Conservation (phyloP, 2,113 vertebrate species). For the western clawed frog (Xenopus tropicalis) region DNA sequence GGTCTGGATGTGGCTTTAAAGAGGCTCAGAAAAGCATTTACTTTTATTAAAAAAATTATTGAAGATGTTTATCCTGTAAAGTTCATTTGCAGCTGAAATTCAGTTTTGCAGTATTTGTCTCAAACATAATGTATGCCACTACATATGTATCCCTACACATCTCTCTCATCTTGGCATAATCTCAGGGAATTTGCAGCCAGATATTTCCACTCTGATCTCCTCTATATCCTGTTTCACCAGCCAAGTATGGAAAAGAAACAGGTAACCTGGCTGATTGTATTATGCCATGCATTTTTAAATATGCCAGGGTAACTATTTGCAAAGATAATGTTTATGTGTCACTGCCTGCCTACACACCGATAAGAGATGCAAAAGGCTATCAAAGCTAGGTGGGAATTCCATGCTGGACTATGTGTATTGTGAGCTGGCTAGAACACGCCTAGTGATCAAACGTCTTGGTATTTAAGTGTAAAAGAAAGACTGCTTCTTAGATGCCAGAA, state of each 20-base stretch:
- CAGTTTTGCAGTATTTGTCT: too few species aligned
- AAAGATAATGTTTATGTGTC: slow-evolving; percentile 13
- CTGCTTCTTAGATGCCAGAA: too few species aligned
- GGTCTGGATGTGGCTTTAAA: too few species aligned
- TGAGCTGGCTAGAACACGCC: slow-evolving; percentile 4
- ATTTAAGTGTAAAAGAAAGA: too few species aligned
- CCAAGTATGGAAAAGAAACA: background rate
- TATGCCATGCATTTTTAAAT: slow-evolving; percentile 31
- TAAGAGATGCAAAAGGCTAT: slow-evolving; percentile 1
- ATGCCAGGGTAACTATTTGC: slow-evolving; percentile 38
- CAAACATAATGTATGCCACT: too few species aligned
- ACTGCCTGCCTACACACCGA: slow-evolving; percentile 11
- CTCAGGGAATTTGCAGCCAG: slow-evolving; percentile 22
- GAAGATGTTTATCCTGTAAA: too few species aligned
- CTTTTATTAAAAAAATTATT: too few species aligned
- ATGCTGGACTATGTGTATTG: background rate
- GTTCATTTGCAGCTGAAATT: too few species aligned
- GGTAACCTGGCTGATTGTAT: slow-evolving; percentile 22
- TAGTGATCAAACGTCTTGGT: slow-evolving; percentile 7
- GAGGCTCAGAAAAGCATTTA: too few species aligned
- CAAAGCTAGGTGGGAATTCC: slow-evolving; percentile 6
- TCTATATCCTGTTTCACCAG: slow-evolving; percentile 19
- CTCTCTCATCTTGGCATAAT: slow-evolving; percentile 7
- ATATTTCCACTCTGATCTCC: slow-evolving; percentile 18
- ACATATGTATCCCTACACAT: too few species aligned